phyloP scores from a whole-genome alignment of 2,113 vertebrate genomes.

The Gymnocephalus cernua region DNA sequence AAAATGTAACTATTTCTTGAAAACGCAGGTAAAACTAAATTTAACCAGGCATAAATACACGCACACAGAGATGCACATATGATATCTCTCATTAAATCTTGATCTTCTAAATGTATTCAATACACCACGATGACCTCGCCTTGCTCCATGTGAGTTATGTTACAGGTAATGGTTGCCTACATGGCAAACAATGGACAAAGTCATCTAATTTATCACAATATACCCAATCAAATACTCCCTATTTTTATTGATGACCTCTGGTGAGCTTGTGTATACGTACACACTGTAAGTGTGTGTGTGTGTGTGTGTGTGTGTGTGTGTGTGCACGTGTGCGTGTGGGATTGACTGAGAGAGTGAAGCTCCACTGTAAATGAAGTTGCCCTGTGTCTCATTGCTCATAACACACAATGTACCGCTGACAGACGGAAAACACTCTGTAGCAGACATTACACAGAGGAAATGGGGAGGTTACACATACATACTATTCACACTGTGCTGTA shows the following conservation, averaged over 20 bases:
- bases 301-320: background rate
- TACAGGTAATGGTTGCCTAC: slow-evolving; percentile 46
- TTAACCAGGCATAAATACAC: background rate
- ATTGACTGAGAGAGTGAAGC: background rate
- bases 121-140: background rate
- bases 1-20: background rate
- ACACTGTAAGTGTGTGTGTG: slow-evolving; percentile 3
- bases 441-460: slow-evolving; percentile 52
- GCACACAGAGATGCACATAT: background rate
- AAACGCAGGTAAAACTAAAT: background rate
- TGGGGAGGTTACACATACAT: slow-evolving; percentile 13
- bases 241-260: slow-evolving; percentile 20
- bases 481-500: slow-evolving; percentile 19
- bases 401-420: slow-evolving; percentile 22
- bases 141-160: slow-evolving; percentile 31
- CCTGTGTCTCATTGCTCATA: slow-evolving; percentile 30
- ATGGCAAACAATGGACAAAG: slow-evolving; percentile 32
- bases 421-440: slow-evolving; percentile 21
- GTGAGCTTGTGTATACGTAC: background rate
- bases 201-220: slow-evolving; percentile 60
- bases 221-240: slow-evolving; percentile 4
- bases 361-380: slow-evolving; percentile 20
- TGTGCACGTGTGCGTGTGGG: background rate
- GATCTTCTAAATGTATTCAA: background rate
- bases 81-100: background rate